Percentiles rank a stretch among this genome's conserved stretches.
Conservation (phyloP, 2,113 vertebrate genomes). For the Oplegnathus fasciatus region DNA sequence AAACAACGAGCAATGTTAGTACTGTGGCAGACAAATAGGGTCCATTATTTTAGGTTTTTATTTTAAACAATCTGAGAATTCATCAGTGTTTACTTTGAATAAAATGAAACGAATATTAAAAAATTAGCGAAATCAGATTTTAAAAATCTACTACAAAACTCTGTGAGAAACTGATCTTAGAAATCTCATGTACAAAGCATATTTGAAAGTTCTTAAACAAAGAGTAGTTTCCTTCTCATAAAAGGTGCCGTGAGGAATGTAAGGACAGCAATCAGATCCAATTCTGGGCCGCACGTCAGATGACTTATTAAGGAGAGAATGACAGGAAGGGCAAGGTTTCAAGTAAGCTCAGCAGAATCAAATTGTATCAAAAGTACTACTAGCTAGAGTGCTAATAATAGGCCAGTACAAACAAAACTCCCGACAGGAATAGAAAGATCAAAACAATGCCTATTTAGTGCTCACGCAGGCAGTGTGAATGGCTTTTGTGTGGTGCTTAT, state of each 20-base stretch:
- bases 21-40: background rate
- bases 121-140: background rate
- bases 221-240: conserved; percentile 22
- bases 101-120: background rate
- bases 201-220: background rate
- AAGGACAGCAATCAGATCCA: conserved; percentile 41
- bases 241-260: conserved; percentile 51
- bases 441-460: conserved; percentile 82
- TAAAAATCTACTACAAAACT: background rate
- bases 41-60: background rate
- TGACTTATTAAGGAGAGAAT: conserved; percentile 73
- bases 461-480: conserved; percentile 72
- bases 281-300: conserved; percentile 56
- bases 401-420: conserved; percentile 77
- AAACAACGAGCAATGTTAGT: background rate
- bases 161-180: background rate
- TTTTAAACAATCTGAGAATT: conserved; percentile 5
- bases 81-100: background rate
- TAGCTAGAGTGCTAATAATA: conserved; percentile 74
- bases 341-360: conserved; percentile 71
- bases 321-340: conserved; percentile 81
- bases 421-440: conserved; percentile 77
- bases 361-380: conserved; percentile 70
- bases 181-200: background rate
- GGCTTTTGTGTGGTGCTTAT: conserved; percentile 80